These are phyloP conservation scores for Rattus rattus DNA, from an alignment of 2,113 vertebrate genomes.

Conservation along the genomic window DNA sequence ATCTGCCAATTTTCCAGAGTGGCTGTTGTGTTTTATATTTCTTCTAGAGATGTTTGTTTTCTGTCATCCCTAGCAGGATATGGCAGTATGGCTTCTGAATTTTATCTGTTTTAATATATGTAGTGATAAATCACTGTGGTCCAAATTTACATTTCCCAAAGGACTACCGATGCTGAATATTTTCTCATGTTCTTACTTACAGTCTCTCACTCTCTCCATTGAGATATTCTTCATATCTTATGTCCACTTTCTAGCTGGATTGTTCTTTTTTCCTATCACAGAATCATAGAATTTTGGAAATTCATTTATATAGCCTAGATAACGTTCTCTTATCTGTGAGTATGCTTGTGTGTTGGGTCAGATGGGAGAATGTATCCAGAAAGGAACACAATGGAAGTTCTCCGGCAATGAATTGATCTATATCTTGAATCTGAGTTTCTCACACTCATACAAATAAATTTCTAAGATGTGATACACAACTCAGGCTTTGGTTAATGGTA, in stretches of 20 bases:
- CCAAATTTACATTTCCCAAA: not conserved
- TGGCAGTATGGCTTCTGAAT: not conserved
- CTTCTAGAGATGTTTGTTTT: not conserved
- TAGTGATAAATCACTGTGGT: not conserved
- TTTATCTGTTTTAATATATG: not conserved
- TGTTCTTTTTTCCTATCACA: not conserved
- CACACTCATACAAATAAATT: not conserved
- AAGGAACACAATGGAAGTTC: not conserved
- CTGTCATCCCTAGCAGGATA: not conserved
- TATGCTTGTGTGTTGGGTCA: not conserved
- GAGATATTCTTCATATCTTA: not conserved
- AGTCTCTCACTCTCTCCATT: not conserved
- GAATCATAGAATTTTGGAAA: not conserved
- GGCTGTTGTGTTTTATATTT: not conserved
- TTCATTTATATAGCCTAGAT: not conserved
- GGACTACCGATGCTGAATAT: not conserved
- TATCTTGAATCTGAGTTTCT: not conserved
- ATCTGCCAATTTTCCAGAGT: constrained; percentile 22
- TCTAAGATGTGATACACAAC: not conserved
- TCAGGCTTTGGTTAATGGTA: not conserved
- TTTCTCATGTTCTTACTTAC: not conserved
- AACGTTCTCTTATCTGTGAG: not conserved
- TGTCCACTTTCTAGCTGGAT: not conserved
- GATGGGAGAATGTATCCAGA: not conserved
- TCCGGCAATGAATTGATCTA: not conserved